Base-by-base conservation (phyloP, 2,888 invertebrate genomes). In the Erebia epiphron region DNA sequence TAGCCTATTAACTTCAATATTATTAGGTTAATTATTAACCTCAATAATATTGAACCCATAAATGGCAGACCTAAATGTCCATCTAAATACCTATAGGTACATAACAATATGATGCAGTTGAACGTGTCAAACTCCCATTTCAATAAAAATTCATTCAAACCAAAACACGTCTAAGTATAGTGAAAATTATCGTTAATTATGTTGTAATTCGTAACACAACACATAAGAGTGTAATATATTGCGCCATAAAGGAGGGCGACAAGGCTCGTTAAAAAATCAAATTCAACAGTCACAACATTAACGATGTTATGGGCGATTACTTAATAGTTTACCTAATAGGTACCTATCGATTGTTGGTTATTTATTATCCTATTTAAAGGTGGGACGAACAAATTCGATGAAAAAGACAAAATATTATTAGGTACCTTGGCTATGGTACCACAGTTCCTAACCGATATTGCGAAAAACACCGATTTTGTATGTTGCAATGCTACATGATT, bases 171-270 rank as follows among this genome's bases (percentile, higher is more conserved):
- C 21, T 58, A 21, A 61, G 46, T 21, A 26, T 67, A 58, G 67
- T 67, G 35, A 67, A 67, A 67, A 67, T 67, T 57, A 49, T 67
- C 57, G 67, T 67, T 58, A 67, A 67, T 67, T 67, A 49, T 67
- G 58, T 67, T 67, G 67, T 67, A 67, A 67, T 67, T 43, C 46
- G 67, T 67, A 67, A 67, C 56, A 26, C 14, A 26, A 67, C 49
- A 65, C 16, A 49, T 67, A 58, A 16, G 67, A 26, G 49, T 57
- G 49, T 67, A 58, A 67, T 67, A 67, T 58, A 67, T 67, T 57
- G 49, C 16, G 58, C n/a, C 18, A 26, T 58, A 67, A 35, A 57
- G 67, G 58, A 67, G 67, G 67, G 67, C 58, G 49, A 58, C 67
- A 50, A 49, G 57, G 67, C 67, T 26, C 67, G 67, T 58, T 58